Percentiles rank a stretch among this genome's conserved stretches.
phyloP scores from a whole-genome alignment of 2,113 vertebrate species.

The Paratilapia polleni region DNA sequence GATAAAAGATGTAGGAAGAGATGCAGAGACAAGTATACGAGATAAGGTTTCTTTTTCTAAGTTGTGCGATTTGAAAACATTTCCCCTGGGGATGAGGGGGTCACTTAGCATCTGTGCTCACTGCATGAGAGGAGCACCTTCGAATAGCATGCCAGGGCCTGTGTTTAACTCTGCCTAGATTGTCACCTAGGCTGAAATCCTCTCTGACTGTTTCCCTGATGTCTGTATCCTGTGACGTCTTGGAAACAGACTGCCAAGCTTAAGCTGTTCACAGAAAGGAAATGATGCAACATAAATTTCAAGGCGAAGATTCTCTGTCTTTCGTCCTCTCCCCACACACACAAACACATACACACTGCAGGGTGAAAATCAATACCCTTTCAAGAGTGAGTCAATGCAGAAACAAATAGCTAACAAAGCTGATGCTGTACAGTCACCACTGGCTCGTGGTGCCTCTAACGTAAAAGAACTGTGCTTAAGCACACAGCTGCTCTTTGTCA shows the following conservation, averaged over 20 bases:
- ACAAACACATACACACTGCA: neutral
- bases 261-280: conserved; percentile 54
- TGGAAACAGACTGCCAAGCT: conserved; percentile 41
- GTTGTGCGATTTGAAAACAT: conserved; percentile 24
- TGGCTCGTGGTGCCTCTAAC: conserved; percentile 31
- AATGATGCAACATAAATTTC: conserved; percentile 66
- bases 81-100: conserved; percentile 12
- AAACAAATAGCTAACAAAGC: conserved; percentile 70
- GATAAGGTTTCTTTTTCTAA: conserved; percentile 52
- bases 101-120: conserved; percentile 11
- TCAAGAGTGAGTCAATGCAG: conserved; percentile 69
- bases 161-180: neutral
- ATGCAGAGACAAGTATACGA: conserved; percentile 50
- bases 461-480: conserved; percentile 34
- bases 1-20: conserved; percentile 63
- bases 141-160: neutral
- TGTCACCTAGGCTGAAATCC: conserved; percentile 19
- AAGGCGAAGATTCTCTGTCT: conserved; percentile 47
- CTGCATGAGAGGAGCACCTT: neutral
- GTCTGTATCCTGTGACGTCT: conserved; percentile 53
- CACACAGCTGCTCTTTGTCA: conserved; percentile 32
- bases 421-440: conserved; percentile 49
- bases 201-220: conserved; percentile 26
- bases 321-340: neutral
- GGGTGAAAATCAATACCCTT: conserved; percentile 73